phyloP scores from a whole-genome alignment of 1,140 invertebrate species.

The Leptopilina clavipes region DNA sequence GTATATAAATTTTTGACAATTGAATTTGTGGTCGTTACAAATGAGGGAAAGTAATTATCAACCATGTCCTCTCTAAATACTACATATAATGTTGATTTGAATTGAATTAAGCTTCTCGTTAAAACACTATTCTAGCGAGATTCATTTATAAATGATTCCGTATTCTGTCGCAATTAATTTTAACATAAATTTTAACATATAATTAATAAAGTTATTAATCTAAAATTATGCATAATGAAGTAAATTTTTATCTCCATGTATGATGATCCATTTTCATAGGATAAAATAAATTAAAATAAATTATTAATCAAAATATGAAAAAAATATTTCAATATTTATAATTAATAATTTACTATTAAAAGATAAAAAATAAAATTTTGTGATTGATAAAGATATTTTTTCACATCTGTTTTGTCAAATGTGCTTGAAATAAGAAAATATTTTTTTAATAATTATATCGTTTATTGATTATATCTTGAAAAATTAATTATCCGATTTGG shows the following conservation, averaged over 20 bases:
- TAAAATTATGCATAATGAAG: too few relatives aligned
- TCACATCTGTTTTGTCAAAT: not conserved
- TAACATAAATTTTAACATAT: too few relatives aligned
- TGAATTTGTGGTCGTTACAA: not conserved
- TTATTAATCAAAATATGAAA: too few relatives aligned
- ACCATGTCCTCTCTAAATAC: not conserved
- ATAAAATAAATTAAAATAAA: too few relatives aligned
- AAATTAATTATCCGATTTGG: constrained; percentile 12
- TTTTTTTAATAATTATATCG: not conserved
- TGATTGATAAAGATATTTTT: not conserved
- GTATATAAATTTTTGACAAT: not conserved
- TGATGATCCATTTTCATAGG: too few relatives aligned
- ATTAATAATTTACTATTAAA: too few relatives aligned
- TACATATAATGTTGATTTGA: constrained; percentile 12
- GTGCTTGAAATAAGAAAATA: not conserved
- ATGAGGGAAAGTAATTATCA: not conserved
- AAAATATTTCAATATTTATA: too few relatives aligned
- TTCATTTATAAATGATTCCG: not conserved
- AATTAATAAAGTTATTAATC: too few relatives aligned
- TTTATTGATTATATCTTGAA: not conserved
- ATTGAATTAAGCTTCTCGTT: constrained; percentile 6
- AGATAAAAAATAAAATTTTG: not conserved
- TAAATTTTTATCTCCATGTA: too few relatives aligned
- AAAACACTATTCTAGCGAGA: constrained; percentile 3
- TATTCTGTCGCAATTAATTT: not conserved